A percentile compares a stretch with the other conserved stretches of the same genome.
phyloP scores from a whole-genome alignment of 64 coral and sea anemone species.

The Montipora foliosa region DNA sequence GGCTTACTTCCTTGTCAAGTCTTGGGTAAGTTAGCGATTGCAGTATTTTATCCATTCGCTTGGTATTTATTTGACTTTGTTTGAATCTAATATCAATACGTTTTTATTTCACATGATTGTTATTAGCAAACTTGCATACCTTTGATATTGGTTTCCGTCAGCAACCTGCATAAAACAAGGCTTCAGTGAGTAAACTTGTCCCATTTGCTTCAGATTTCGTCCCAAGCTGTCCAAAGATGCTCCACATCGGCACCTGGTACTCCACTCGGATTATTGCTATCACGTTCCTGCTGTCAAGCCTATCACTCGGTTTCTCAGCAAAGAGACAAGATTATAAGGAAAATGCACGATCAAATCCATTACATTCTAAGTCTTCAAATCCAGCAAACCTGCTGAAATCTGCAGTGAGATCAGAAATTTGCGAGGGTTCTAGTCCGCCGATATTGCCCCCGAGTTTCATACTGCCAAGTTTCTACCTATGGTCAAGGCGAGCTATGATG shows the following conservation, averaged over 20 bases:
- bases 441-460: background rate
- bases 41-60: background rate
- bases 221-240: background rate
- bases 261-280: background rate
- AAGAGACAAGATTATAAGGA: background rate
- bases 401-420: background rate
- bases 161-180: conserved; percentile 14
- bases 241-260: background rate
- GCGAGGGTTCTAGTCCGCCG: background rate
- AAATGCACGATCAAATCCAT: background rate
- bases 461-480: background rate
- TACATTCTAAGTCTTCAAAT: background rate
- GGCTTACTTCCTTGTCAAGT: background rate
- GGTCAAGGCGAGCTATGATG: conserved; percentile 7
- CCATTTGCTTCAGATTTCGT: conserved; percentile 22
- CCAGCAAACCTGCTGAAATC: background rate
- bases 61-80: background rate
- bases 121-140: conserved; percentile 24
- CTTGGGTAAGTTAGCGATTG: background rate
- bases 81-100: conserved; percentile 27
- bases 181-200: background rate
- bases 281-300: background rate
- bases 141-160: conserved; percentile 14
- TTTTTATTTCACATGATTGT: conserved; percentile 15
- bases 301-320: background rate